These are phyloP conservation scores for Oreortyx pictus DNA, from an alignment of 2,797 vertebrate species.

Conservation along the genomic window DNA sequence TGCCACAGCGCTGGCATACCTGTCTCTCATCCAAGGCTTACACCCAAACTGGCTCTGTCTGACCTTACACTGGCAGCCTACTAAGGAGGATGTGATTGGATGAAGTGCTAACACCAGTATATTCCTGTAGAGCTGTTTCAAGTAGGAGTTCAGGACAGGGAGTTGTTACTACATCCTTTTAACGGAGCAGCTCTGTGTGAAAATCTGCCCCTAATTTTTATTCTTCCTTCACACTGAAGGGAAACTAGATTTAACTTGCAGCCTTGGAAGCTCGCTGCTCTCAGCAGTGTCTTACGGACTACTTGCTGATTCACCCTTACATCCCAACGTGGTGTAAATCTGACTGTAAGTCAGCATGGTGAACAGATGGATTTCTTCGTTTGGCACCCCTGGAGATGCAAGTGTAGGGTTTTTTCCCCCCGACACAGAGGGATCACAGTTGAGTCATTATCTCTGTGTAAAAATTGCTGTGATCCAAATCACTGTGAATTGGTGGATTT, in stretches of 20 bases:
- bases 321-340: neutral
- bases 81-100: neutral
- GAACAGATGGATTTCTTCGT: neutral
- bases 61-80: neutral
- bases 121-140: neutral
- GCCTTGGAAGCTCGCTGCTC: neutral
- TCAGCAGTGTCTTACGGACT: neutral
- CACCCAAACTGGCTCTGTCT: neutral
- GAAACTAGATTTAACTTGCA: neutral
- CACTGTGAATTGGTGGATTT: neutral
- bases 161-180: neutral
- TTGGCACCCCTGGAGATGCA: neutral
- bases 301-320: neutral
- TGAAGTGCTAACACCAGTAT: fast-evolving
- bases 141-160: neutral
- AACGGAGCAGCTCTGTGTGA: neutral
- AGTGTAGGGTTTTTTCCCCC: neutral
- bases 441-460: neutral
- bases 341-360: neutral
- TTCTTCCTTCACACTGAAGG: neutral
- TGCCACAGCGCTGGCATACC: neutral
- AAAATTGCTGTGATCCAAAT: neutral
- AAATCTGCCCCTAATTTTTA: neutral
- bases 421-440: neutral
- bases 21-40: neutral